Base-by-base conservation (phyloP, 2,113 vertebrate genomes). In the Eptatretus burgeri region DNA sequence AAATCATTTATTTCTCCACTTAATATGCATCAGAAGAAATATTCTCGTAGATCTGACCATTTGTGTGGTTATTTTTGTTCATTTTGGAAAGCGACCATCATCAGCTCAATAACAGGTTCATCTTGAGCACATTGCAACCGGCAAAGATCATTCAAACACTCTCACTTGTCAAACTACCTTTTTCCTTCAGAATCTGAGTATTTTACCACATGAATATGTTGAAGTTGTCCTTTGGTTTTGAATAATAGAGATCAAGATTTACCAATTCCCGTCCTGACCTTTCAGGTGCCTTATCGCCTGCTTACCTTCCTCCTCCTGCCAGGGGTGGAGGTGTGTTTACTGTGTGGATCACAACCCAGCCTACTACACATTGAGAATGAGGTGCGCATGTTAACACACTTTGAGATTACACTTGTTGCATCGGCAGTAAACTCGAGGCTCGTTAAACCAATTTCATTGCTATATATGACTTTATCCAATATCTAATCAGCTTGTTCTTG, bases 221-320 rank as follows among this genome's bases (percentile, higher is more conserved):
- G 19, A 13, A n/a, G 12, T 62, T 62, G 19, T 62, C 19, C n/a
- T 62, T 17, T 62, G n/a, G 13, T 62, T 16, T 9, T n/a, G 8
- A 10, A 19, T 62, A 10, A n/a, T 62, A 19, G n/a, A 13, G 56
- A n/a, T 9, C 13, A 62, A 18, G 5, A 1, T 12, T n/a, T 50
- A 13, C 10, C 18, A 11, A 9, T 17, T n/a, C 17, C 12, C 63
- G 14, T 52, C 41, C 9, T 3, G 12, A 16, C 1, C 13, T 64
- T 62, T 18, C 66, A 77, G 2, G 79, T 91, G 41, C 80, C 85
- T 2, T 82, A 84, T 64, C 77, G 85, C 14, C 78, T 88, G 9
- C 74, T 91, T 51, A 78, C 79, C 16, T 79, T 88, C 68, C 79
- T 77, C 65, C 74, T 91, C 64, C 79, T 91, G 8, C 81, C 78